phyloP scores from a whole-genome alignment of 2,888 invertebrate species.

The Campopleginae sp. region DNA sequence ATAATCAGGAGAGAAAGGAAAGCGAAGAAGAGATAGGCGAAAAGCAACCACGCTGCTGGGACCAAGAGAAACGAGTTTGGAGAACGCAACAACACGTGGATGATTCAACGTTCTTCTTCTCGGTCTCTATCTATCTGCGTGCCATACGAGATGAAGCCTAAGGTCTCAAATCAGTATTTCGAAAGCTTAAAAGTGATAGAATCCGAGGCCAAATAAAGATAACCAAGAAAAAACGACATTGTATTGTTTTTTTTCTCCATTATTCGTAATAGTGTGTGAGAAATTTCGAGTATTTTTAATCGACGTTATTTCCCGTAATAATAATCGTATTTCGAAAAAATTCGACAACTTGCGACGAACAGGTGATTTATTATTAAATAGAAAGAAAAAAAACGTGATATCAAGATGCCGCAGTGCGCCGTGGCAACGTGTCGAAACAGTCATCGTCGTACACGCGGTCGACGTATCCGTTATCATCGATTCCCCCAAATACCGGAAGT shows the following conservation, averaged over 20 bases:
- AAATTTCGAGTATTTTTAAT: not conserved
- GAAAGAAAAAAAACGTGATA: conserved; percentile 4
- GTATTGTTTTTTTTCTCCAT: conserved; percentile 2
- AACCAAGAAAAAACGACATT: conserved; percentile 16
- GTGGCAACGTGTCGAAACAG: conserved; percentile 86
- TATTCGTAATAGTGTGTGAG: not conserved
- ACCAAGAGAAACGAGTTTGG: conserved; percentile 41
- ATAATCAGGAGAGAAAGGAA: conserved; percentile 5
- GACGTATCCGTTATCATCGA: conserved; percentile 86
- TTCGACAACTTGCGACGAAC: not conserved
- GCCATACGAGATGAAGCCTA: conserved; percentile 22
- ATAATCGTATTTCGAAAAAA: not conserved
- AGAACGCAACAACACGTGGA: conserved; percentile 28
- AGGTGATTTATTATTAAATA: not conserved
- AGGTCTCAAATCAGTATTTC: conserved; percentile 42
- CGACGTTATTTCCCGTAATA: not conserved
- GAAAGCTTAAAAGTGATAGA: conserved; percentile 39
- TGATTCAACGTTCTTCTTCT: conserved; percentile 10
- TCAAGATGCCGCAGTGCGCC: conserved; percentile 86
- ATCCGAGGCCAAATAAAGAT: conserved; percentile 50
- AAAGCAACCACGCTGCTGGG: conserved; percentile 16
- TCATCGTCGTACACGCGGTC: conserved; percentile 86
- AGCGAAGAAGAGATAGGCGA: conserved; percentile 14
- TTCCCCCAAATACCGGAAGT: conserved; percentile 86
- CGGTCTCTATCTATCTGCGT: not conserved